Percentiles rank a stretch among this genome's conserved stretches.
These are phyloP conservation scores for Sminthurinus aureus DNA, from an alignment of 2,888 invertebrate species.

Conservation along the genomic window DNA sequence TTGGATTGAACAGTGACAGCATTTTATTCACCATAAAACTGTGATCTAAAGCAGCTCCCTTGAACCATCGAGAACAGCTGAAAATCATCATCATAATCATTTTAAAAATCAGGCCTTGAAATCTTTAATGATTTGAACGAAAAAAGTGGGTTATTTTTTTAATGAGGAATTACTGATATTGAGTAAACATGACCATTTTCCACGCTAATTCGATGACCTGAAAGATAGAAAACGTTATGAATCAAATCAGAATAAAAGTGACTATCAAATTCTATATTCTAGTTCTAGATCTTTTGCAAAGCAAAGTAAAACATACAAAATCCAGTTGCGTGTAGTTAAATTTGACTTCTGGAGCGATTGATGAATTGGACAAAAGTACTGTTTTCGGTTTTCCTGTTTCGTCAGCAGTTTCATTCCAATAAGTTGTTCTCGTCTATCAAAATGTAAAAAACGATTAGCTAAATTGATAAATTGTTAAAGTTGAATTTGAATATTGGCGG, in stretches of 20 bases:
- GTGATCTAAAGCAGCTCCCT: conserved; percentile 43
- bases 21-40: conserved; percentile 47
- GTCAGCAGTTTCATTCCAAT: background rate
- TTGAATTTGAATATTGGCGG: background rate
- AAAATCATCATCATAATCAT: background rate
- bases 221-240: conserved; percentile 29
- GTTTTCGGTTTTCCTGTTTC: background rate
- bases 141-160: background rate
- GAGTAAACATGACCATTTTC: conserved; percentile 50
- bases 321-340: background rate
- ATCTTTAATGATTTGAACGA: background rate
- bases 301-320: background rate
- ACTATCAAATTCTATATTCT: no score
- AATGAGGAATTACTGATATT: conserved; percentile 30
- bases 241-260: background rate
- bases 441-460: background rate
- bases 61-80: conserved; percentile 46
- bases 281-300: background rate
- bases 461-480: background rate
- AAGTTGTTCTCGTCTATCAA: background rate
- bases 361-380: background rate
- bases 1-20: conserved; percentile 49
- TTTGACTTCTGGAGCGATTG: background rate
- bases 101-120: no score
- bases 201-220: conserved; percentile 49